Conservation (phyloP, 1,140 invertebrate genomes). For the Augochlora pura region DNA sequence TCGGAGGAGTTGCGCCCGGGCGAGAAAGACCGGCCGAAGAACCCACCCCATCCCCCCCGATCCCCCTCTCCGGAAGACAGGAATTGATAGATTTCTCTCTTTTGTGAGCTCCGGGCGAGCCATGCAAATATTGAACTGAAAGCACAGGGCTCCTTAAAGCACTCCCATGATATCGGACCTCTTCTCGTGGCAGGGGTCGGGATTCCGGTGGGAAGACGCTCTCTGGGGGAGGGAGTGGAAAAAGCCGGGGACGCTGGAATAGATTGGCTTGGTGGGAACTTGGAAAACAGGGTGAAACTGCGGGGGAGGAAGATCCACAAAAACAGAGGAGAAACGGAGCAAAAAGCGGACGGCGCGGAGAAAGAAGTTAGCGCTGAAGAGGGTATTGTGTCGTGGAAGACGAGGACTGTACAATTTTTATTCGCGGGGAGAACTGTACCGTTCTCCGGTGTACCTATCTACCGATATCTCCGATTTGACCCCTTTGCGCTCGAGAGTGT, state of each 20-base stretch:
- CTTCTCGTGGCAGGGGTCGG: slow-evolving; percentile 6
- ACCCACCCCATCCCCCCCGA: no score
- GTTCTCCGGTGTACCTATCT: no score
- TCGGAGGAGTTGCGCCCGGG: slow-evolving; percentile 57
- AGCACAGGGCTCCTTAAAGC: slow-evolving; percentile 67
- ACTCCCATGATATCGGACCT: slow-evolving; percentile 53
- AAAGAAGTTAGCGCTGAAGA: background rate
- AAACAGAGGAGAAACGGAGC: background rate
- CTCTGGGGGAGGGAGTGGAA: no score
- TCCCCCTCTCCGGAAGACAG: slow-evolving; percentile 67
- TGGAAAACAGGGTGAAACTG: slow-evolving; percentile 18
- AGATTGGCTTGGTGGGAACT: slow-evolving; percentile 9
- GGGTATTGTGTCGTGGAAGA: background rate
- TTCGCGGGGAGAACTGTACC: no score
- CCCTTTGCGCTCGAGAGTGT: no score
- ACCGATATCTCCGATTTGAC: no score
- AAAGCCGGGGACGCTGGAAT: background rate
- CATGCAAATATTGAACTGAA: slow-evolving; percentile 70
- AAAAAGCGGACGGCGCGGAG: background rate
- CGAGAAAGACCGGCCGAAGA: no score
- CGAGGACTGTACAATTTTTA: background rate
- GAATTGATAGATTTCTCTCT: slow-evolving; percentile 77
- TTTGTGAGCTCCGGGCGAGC: slow-evolving; percentile 66
- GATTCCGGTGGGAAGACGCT: background rate
- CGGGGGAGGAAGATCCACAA: background rate